Conservation (phyloP, 2,113 vertebrate genomes). For the Arizona elegans region DNA sequence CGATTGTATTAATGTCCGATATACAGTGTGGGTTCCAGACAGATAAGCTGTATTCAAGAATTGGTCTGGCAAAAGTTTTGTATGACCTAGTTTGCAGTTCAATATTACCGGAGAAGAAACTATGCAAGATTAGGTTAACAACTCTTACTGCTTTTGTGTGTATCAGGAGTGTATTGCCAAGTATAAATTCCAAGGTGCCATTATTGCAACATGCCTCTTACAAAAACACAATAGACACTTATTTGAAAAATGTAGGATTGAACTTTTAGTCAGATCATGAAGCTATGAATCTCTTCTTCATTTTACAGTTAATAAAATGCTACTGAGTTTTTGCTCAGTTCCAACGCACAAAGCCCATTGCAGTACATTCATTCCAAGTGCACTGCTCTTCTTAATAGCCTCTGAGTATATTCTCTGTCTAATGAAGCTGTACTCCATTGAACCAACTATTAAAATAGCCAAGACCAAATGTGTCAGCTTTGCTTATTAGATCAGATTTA, state of each 20-base stretch:
- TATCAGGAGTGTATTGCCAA: neutral
- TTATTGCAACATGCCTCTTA: neutral
- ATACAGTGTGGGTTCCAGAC: no score
- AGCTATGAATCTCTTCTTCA: neutral
- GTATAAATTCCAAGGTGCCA: neutral
- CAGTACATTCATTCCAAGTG: neutral
- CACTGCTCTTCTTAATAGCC: neutral
- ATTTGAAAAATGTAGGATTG: neutral
- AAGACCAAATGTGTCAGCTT: constrained; percentile 10
- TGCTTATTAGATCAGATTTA: constrained; percentile 29
- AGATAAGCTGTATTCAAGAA: no score
- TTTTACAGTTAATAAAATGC: neutral
- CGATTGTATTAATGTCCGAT: no score
- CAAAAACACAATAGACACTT: neutral
- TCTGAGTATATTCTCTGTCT: constrained; percentile 7
- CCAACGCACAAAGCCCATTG: neutral
- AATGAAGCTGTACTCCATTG: constrained; percentile 19
- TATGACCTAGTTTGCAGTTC: no score
- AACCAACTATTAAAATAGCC: constrained; percentile 22
- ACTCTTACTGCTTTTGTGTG: neutral
- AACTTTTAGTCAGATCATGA: neutral
- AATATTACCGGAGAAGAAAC: no score
- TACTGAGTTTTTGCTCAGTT: neutral
- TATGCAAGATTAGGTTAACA: no score
- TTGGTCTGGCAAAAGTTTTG: no score